Evolutionary conservation across 2,888 invertebrate species (phyloP).

Genomic region (Drosophila macrospina): DNA sequence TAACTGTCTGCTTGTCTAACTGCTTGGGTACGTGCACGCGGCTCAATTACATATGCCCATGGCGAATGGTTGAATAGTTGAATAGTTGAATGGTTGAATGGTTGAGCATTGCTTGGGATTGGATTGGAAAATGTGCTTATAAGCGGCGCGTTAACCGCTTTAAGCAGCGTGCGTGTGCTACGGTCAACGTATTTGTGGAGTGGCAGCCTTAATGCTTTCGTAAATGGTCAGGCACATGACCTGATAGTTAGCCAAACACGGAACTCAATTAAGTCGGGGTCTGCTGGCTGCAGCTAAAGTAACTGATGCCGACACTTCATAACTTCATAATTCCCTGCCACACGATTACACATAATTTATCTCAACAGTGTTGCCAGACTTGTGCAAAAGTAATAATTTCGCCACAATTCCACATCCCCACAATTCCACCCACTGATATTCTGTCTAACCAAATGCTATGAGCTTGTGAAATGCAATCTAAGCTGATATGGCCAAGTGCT

Average conservation of each 20-base stretch:
- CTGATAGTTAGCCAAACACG: constrained; percentile 26
- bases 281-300: constrained; percentile 8
- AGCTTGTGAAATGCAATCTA: constrained; percentile 58
- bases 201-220: constrained; percentile 48
- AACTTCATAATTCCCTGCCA: constrained; percentile 58
- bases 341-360: constrained; percentile 64
- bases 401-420: too few relatives aligned
- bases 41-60: constrained; percentile 62
- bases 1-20: constrained; percentile 9
- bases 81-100: constrained; percentile 6
- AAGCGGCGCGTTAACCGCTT: constrained; percentile 69
- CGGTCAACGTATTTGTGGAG: constrained; percentile 45
- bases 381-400: constrained; percentile 12
- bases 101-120: neutral
- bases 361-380: constrained; percentile 39
- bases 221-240: constrained; percentile 51
- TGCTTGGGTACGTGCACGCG: constrained; percentile 41
- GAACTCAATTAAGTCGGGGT: constrained; percentile 62
- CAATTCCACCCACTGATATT: neutral
- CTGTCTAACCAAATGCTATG: constrained; percentile 27
- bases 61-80: constrained; percentile 14
- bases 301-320: constrained; percentile 55
- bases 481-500: constrained; percentile 38
- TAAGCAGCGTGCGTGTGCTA: constrained; percentile 35
- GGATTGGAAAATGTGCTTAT: constrained; percentile 38